A percentile compares a stretch with the other conserved stretches of the same genome.
Conservation (phyloP, 2,888 invertebrate genomes). For the Masnerella sp. region DNA sequence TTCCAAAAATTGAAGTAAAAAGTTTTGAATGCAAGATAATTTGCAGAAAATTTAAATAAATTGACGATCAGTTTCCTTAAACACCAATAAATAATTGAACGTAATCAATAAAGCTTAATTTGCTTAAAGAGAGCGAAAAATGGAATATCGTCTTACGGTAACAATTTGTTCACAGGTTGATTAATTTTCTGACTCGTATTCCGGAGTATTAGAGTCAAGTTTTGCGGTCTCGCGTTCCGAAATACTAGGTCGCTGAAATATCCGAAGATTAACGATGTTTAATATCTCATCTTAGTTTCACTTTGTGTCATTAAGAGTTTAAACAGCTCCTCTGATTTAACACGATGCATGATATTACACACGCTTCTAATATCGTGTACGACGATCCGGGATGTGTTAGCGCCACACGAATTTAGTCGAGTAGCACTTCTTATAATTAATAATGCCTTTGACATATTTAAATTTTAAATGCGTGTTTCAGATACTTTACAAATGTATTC, state of each 20-base stretch:
- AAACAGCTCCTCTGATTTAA: slow-evolving; percentile 41
- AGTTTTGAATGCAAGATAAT: too few relatives aligned
- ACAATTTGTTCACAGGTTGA: slow-evolving; percentile 36
- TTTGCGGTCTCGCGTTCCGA: slow-evolving; percentile 17
- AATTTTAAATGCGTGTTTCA: slow-evolving; percentile 31
- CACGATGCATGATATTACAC: slow-evolving; percentile 24
- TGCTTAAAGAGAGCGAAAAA: slow-evolving; percentile 16
- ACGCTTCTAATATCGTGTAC: slow-evolving; percentile 15
- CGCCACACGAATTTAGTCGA: slow-evolving; percentile 13
- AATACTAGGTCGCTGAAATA: slow-evolving; percentile 28
- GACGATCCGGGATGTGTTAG: slow-evolving; percentile 5
- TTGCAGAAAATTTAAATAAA: too few relatives aligned
- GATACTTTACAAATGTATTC: slow-evolving; percentile 32
- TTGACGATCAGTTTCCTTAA: too few relatives aligned
- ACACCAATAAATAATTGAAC: too few relatives aligned
- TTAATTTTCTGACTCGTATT: slow-evolving; percentile 23
- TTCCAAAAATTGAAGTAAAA: too few relatives aligned
- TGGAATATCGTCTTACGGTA: slow-evolving; percentile 7
- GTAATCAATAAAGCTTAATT: too few relatives aligned
- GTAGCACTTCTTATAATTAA: slow-evolving; percentile 33
- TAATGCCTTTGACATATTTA: slow-evolving; percentile 43
- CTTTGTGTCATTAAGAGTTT: slow-evolving; percentile 47
- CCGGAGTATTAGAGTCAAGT: slow-evolving; percentile 7
- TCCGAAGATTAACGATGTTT: slow-evolving; percentile 49
- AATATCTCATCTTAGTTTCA: slow-evolving; percentile 48